These are phyloP conservation scores for Macrobrachium rosenbergii DNA, from an alignment of 1,140 invertebrate species.

Conservation along the genomic window DNA sequence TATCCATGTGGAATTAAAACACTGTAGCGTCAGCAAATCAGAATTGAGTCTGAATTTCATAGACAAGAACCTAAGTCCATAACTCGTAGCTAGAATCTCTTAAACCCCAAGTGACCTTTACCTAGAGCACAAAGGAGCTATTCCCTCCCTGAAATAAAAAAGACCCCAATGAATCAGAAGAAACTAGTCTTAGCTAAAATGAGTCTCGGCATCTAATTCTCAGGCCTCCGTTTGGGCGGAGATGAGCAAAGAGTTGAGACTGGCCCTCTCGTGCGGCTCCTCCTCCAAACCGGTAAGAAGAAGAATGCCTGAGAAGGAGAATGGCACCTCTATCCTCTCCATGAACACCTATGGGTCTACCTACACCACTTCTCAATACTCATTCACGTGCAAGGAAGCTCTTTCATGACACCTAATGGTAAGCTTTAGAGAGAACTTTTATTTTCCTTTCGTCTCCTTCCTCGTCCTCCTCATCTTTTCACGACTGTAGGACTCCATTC, in stretches of 20 bases:
- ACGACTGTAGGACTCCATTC: neutral
- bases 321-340: constrained; percentile 54
- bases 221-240: constrained; percentile 80
- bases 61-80: too few species aligned
- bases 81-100: too few species aligned
- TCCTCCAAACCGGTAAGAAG: constrained; percentile 76
- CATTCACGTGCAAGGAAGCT: constrained; percentile 53
- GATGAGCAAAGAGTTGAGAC: constrained; percentile 80
- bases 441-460: neutral
- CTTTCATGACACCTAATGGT: constrained; percentile 54
- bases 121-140: too few species aligned
- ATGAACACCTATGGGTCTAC: constrained; percentile 55
- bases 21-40: too few species aligned
- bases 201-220: too few species aligned
- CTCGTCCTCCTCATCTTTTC: neutral
- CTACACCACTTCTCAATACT: constrained; percentile 60
- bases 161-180: too few species aligned
- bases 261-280: constrained; percentile 80
- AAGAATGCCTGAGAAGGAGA: constrained; percentile 46
- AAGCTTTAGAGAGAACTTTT: neutral
- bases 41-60: too few species aligned
- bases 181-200: too few species aligned
- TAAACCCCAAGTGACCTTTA: too few species aligned
- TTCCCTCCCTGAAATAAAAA: too few species aligned
- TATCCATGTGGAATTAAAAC: too few species aligned